phyloP scores from a whole-genome alignment of 2,797 vertebrate genomes.

The Danio kyathit region DNA sequence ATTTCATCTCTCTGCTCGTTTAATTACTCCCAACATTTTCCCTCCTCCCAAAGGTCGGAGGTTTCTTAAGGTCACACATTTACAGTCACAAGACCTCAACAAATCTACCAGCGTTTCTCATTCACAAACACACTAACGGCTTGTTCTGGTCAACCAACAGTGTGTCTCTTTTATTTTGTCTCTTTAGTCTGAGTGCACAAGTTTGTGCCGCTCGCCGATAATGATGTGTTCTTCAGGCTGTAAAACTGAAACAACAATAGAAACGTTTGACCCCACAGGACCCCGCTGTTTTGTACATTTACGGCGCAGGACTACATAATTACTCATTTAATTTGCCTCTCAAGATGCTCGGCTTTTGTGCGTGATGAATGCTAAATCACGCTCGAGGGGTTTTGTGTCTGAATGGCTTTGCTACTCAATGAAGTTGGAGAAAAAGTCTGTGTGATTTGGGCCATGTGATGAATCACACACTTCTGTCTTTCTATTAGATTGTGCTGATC shows the following conservation, averaged over 20 bases:
- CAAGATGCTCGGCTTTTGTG: slow-evolving; percentile 29
- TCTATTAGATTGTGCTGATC: slow-evolving; percentile 53
- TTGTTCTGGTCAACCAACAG: slow-evolving; percentile 70
- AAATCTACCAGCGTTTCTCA: slow-evolving; percentile 63
- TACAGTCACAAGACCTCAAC: slow-evolving; percentile 61
- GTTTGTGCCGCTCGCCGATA: slow-evolving; percentile 56
- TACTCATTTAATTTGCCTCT: slow-evolving; percentile 34
- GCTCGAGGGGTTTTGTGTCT: background rate
- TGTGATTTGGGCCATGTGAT: background rate
- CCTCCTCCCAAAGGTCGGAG: slow-evolving; percentile 55
- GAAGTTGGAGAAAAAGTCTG: background rate
- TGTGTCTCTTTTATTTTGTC: slow-evolving; percentile 60
- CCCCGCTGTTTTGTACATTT: slow-evolving; percentile 18
- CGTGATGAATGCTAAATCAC: slow-evolving; percentile 2
- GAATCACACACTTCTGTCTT: background rate
- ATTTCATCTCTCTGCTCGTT: background rate
- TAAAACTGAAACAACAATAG: slow-evolving; percentile 6
- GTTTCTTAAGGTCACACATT: slow-evolving; percentile 62
- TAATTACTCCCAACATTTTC: background rate
- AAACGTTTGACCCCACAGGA: slow-evolving; percentile 10
- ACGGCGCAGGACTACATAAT: slow-evolving; percentile 4
- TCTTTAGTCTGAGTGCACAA: slow-evolving; percentile 58
- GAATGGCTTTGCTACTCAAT: slow-evolving; percentile 2
- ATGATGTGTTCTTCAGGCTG: slow-evolving; percentile 1
- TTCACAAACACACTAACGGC: slow-evolving; percentile 70